Evolutionary conservation across 2,888 invertebrate genomes (phyloP).

Genomic region (Orchesellides sinensis): DNA sequence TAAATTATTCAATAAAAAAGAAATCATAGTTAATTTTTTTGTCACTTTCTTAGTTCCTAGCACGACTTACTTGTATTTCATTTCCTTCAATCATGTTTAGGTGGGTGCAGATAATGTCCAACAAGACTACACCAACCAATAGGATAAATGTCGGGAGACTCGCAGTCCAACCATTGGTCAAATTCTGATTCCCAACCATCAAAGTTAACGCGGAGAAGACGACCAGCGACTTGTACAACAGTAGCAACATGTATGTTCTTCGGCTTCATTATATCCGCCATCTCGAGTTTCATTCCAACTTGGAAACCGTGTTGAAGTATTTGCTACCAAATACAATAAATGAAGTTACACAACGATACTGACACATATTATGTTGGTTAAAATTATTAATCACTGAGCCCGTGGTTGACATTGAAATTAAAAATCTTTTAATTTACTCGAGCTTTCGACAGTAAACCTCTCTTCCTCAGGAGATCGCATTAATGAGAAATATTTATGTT

Average conservation of each 20-base stretch:
- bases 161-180: slow-evolving; percentile 99
- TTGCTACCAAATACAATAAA: slow-evolving; percentile 79
- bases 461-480: too few relatives aligned
- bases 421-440: too few relatives aligned
- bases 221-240: slow-evolving; percentile 91
- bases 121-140: slow-evolving; percentile 98
- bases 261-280: slow-evolving; percentile 98
- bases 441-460: too few relatives aligned
- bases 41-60: background rate
- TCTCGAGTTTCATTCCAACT: slow-evolving; percentile 94
- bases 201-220: slow-evolving; percentile 93
- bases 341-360: too few relatives aligned
- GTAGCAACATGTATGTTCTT: slow-evolving; percentile 96
- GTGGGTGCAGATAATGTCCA: slow-evolving; percentile 93
- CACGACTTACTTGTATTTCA: background rate
- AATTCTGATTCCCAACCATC: slow-evolving; percentile 99
- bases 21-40: slow-evolving; percentile 11
- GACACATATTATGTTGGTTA: too few relatives aligned
- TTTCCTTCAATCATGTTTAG: slow-evolving; percentile 76
- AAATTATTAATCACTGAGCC: too few relatives aligned
- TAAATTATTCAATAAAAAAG: slow-evolving; percentile 50
- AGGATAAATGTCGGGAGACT: slow-evolving; percentile 97
- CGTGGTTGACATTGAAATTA: too few relatives aligned
- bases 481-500: too few relatives aligned
- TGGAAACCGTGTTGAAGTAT: slow-evolving; percentile 97